Conservation (phyloP, 1,140 invertebrate species). For the Pseudomyrmex dendroicus region DNA sequence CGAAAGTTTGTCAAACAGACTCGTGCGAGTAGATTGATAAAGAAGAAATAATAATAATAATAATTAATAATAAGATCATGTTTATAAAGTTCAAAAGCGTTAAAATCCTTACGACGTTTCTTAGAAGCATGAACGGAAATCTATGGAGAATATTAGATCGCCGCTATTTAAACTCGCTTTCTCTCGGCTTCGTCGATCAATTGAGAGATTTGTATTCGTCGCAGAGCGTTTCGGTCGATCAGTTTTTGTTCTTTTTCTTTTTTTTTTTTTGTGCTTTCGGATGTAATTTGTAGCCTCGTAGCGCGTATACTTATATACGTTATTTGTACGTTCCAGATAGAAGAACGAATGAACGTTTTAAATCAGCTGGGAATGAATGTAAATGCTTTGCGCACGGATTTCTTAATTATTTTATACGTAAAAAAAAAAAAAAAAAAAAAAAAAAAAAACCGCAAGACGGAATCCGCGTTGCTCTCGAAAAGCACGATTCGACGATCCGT, state of each 20-base stretch:
- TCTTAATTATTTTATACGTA: conserved; percentile 30
- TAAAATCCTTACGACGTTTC: conserved; percentile 62
- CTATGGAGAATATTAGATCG: conserved; percentile 70
- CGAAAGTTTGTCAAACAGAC: neutral
- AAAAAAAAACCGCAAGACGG: neutral
- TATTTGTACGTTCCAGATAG: conserved; percentile 41
- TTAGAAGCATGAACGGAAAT: conserved; percentile 64
- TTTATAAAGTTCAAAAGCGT: conserved; percentile 46
- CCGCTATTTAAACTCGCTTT: conserved; percentile 63
- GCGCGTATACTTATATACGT: conserved; percentile 1
- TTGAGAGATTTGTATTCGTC: conserved; percentile 36
- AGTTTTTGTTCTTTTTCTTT: neutral
- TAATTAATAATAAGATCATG: conserved; percentile 35
- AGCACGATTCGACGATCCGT: conserved; percentile 34
- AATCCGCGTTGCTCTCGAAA: conserved; percentile 18
- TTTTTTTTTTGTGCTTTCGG: conserved; percentile 40
- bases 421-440: no score
- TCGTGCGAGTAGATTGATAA: conserved; percentile 21
- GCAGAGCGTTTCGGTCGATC: conserved; percentile 2
- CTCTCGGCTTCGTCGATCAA: conserved; percentile 61
- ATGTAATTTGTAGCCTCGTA: conserved; percentile 35
- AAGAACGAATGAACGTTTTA: conserved; percentile 9
- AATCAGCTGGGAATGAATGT: conserved; percentile 23
- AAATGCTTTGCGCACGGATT: conserved; percentile 44
- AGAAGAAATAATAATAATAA: neutral